Evolutionary conservation across 2,113 vertebrate genomes (phyloP), one percentile per base, ranked within the genome.

Genomic region (Beaufortia kweichowensis): DNA sequence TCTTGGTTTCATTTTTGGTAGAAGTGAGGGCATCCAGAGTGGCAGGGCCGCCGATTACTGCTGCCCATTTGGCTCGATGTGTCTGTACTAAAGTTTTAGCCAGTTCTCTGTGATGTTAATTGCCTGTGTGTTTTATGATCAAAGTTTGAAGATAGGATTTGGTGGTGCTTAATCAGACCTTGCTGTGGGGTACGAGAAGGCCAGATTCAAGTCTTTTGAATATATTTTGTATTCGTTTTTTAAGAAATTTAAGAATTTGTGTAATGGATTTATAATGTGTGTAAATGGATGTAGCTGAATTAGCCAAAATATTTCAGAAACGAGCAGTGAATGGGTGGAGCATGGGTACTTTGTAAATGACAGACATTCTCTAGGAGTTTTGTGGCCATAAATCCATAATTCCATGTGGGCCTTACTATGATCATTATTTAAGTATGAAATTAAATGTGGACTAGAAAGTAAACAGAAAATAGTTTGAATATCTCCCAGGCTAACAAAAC

Each of bases 381-480:
- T 46, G 3, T 46, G 43, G 3, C 5, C 43, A 46, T 5, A 46
- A 46, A 46, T n/a, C n/a, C n/a, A n/a, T n/a, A n/a, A n/a, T 15
- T 46, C 14, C 43, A 11, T 1, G 35, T 39, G 9, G 35, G 9
- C 35, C 4, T 46, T 0, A 14, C 14, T 46, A 46, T 46, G 43
- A 17, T 12, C 15, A 4, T 15, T 46, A 46, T 46, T 46, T 17
- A 46, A n/a, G 7, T 19, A 8, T 53, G 7, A 19, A 53, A 53
- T 21, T 53, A 53, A 53, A 53, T 53, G 6, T 7, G 19, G 48
- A 53, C 17, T 19, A 59, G 60, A 39, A 57, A 50, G 57, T 46
- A 55, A 41, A 63, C 56, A 56, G 19, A 12, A 50, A 29, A 82
- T 48, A 57, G 60, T 78, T 69, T 7, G 57, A 69, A 39, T 33